Evolutionary conservation across 2,113 vertebrate genomes (phyloP).

Genomic region (Tapirus terrestris): DNA sequence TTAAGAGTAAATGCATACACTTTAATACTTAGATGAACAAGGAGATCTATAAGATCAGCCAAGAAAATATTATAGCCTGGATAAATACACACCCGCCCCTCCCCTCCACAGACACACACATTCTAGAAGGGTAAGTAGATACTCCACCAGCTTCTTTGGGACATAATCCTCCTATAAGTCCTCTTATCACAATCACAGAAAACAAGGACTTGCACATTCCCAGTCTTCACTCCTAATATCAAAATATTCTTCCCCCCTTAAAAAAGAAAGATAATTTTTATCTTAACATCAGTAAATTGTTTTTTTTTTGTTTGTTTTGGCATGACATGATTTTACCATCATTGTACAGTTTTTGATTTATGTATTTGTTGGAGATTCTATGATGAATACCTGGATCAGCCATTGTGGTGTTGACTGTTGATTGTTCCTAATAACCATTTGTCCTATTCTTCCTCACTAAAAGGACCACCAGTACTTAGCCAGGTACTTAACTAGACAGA

Average conservation of each 20-base stretch:
- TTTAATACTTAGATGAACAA: neutral
- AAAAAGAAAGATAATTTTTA: neutral
- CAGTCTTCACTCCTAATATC: neutral
- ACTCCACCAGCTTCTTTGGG: neutral
- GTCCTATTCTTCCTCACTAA: neutral
- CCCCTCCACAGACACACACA: accelerated
- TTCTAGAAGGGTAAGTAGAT: neutral
- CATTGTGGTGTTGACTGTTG: too few relatives aligned
- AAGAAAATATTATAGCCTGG: neutral
- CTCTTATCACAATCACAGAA: neutral
- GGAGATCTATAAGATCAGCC: neutral
- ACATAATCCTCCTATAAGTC: neutral
- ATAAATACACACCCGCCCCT: neutral
- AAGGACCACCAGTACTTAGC: neutral
- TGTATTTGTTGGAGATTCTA: neutral
- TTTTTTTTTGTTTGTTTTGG: neutral
- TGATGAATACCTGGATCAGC: neutral
- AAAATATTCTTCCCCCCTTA: neutral
- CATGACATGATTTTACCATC: neutral
- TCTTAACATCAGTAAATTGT: neutral
- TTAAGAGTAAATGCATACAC: neutral
- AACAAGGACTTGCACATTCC: neutral
- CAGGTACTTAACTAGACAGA: neutral
- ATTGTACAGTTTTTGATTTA: neutral
- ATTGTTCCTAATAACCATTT: neutral